Evolutionary conservation across 2,888 invertebrate genomes (phyloP), one percentile per base, ranked within the genome.

Genomic region (Pachliopta kotzebuea): DNA sequence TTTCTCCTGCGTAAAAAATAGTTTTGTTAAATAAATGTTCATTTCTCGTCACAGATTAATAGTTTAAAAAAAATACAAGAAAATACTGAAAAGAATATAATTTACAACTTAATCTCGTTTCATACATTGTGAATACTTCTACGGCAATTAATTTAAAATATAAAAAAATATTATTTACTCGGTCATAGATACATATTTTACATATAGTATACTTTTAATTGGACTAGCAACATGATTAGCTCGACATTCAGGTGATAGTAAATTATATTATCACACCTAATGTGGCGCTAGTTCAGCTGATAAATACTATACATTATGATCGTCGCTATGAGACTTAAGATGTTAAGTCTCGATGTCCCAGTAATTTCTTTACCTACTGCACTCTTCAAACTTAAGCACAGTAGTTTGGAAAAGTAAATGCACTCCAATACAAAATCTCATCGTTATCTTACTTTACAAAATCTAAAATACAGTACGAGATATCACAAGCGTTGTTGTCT

Each of bases 171-270:
- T 37, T 14, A 37, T 37, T 37, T 11, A 37, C 37, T 2, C 37
- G 14, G 14, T 14, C 14, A 37, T 37, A 11, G 11, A n/a, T n/a
- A n/a, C n/a, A n/a, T n/a, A 2, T 37, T 14, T 37, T 14, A 14
- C 37, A 37, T 37, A 55, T 70, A 73, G 72, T 71, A 69, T 72
- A 62, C n/a, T n/a, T 20, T 49, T 11, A 37, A 14, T 37, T 37
- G 1, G 14, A 11, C 14, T 4, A 31, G 31, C 31, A 11, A 31
- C 31, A 54, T 21, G 4, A 14, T 8, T 42, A 23, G 50, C 58
- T 50, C 55, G 72, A 74, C 76, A 76, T 75, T 75, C 74, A 77
- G n/a, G n/a, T 79, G 26, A 6, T 76, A 75, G 72, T 76, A 74
- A 14, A 11, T 37, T 3, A 26, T 26, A 26, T 26, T 26, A 3